Percentiles rank a stretch among this genome's conserved stretches.
Conservation (phyloP, 2,888 invertebrate genomes). For the Hydropsyche betteni region DNA sequence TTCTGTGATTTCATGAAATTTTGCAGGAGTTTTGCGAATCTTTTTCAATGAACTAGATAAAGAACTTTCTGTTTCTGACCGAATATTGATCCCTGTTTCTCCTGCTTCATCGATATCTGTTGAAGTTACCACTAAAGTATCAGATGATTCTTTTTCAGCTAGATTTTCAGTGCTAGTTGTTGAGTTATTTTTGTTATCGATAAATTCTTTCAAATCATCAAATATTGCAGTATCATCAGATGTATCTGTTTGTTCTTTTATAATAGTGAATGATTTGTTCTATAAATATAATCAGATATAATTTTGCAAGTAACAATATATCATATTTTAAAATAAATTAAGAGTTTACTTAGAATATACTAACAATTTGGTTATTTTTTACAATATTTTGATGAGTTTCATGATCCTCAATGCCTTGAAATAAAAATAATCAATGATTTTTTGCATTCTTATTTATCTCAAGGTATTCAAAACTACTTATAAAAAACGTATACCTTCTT, state of each 20-base stretch:
- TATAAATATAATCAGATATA: neutral
- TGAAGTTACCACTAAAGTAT: neutral
- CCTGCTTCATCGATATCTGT: neutral
- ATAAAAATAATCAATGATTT: no score
- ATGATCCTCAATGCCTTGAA: no score
- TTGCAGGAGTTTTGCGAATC: neutral
- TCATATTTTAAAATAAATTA: no score
- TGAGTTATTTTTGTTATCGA: neutral
- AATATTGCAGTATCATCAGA: constrained; percentile 16
- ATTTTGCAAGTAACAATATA: no score
- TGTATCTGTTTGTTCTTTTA: neutral
- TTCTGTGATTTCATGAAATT: constrained; percentile 25
- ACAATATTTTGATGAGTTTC: no score
- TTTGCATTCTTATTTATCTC: neutral
- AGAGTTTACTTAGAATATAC: no score
- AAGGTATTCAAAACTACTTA: neutral
- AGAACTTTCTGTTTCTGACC: constrained; percentile 21
- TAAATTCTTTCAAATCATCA: constrained; percentile 19
- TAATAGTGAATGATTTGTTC: neutral
- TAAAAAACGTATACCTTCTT: constrained; percentile 53
- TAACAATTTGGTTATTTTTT: no score
- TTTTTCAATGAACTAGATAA: neutral
- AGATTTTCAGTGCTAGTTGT: constrained; percentile 3
- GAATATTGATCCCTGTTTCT: neutral
- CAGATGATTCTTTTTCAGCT: constrained; percentile 11